phyloP scores from a whole-genome alignment of 2,797 vertebrate species.

The Phataginus tetradactyla region DNA sequence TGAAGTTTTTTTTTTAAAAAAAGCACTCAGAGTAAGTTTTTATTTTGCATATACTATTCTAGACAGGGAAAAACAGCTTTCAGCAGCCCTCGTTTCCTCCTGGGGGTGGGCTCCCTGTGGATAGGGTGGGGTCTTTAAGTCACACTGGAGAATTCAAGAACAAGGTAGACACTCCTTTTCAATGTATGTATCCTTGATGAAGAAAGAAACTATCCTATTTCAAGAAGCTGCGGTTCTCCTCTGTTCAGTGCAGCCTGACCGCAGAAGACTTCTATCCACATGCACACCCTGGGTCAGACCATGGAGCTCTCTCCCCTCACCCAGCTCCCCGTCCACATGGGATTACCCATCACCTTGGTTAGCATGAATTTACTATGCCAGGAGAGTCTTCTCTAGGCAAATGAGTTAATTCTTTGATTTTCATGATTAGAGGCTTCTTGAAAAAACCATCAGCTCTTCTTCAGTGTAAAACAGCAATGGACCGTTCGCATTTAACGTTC shows the following conservation, averaged over 20 bases:
- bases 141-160: not conserved
- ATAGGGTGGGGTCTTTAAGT: not conserved
- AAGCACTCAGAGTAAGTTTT: not conserved
- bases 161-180: not conserved
- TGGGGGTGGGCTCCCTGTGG: not conserved
- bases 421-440: not conserved
- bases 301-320: not conserved
- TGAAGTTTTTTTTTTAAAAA: not conserved
- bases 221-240: not conserved
- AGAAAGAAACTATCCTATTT: not conserved
- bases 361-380: accelerated
- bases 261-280: too few species aligned
- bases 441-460: not conserved
- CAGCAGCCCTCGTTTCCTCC: not conserved
- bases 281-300: accelerated
- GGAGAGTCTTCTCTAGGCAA: too few species aligned
- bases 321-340: accelerated
- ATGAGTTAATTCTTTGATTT: not conserved
- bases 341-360: accelerated
- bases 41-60: not conserved
- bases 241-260: accelerated
- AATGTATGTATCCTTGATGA: not conserved
- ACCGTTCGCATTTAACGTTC: not conserved
- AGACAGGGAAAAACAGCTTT: not conserved
- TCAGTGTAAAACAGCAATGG: not conserved